phyloP scores from a whole-genome alignment of 1,140 invertebrate species.

The Orius insidiosus region DNA sequence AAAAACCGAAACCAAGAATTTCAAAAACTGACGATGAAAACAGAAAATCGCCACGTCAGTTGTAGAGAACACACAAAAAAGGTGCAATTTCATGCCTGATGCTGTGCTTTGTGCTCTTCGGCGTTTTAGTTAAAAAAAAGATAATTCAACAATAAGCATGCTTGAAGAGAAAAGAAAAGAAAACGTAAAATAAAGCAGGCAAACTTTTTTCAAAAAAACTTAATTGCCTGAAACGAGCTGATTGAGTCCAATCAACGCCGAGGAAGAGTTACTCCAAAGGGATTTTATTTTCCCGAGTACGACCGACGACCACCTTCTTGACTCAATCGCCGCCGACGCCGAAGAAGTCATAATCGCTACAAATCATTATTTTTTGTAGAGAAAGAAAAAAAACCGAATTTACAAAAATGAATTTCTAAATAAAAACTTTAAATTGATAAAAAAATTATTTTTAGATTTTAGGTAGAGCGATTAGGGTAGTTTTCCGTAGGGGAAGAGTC shows the following conservation, averaged over 20 bases:
- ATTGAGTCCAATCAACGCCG: constrained; percentile 54
- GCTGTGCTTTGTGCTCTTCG: background rate
- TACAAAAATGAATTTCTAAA: background rate
- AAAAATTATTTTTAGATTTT: background rate
- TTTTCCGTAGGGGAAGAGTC: too few relatives aligned
- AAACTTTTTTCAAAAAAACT: constrained; percentile 1
- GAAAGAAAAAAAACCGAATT: constrained; percentile 3
- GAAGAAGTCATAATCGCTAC: constrained; percentile 25
- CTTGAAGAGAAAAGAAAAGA: constrained; percentile 6
- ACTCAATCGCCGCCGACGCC: constrained; percentile 35
- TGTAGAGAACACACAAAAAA: too few relatives aligned
- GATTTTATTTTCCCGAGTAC: constrained; percentile 74
- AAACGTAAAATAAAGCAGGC: constrained; percentile 9
- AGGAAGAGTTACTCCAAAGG: constrained; percentile 54
- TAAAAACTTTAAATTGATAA: constrained; percentile 4
- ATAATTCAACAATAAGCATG: background rate
- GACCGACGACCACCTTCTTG: constrained; percentile 48
- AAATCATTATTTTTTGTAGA: constrained; percentile 1
- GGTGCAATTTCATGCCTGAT: too few relatives aligned
- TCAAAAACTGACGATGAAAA: background rate
- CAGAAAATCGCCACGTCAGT: too few relatives aligned
- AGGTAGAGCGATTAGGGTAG: background rate
- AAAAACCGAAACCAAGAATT: background rate
- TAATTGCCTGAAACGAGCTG: constrained; percentile 37
- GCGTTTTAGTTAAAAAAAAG: background rate